phyloP scores from a whole-genome alignment of 1,140 invertebrate species.

The Hycleus cichorii region DNA sequence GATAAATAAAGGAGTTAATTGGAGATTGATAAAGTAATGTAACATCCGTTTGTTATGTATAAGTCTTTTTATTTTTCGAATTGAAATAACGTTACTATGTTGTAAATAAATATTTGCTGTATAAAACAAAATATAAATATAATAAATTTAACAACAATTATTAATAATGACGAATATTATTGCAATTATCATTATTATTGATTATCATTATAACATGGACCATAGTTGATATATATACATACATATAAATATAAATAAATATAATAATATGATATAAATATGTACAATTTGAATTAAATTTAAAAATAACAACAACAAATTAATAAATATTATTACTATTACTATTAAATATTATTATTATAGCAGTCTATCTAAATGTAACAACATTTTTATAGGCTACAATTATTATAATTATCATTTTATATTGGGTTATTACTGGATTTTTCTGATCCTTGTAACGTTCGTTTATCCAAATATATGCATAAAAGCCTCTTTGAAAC shows the following conservation, averaged over 20 bases:
- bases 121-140: conserved; percentile 7
- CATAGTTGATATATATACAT: conserved; percentile 13
- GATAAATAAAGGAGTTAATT: background rate
- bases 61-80: conserved; percentile 11
- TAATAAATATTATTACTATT: background rate
- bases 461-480: conserved; percentile 22
- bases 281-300: conserved; percentile 3
- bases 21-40: conserved; percentile 18
- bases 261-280: conserved; percentile 1
- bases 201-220: conserved; percentile 21
- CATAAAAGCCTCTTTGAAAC: conserved; percentile 12
- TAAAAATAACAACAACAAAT: background rate
- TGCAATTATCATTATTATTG: conserved; percentile 13
- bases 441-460: conserved; percentile 16
- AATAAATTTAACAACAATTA: no score
- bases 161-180: no score
- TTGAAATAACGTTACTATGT: conserved; percentile 16
- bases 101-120: conserved; percentile 25
- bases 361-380: conserved; percentile 12
- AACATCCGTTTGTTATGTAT: conserved; percentile 5
- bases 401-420: background rate
- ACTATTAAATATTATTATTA: conserved; percentile 5
- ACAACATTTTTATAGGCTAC: conserved; percentile 17
- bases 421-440: conserved; percentile 19
- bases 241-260: background rate